Evolutionary conservation across 2,113 vertebrate genomes (phyloP).

Genomic region (Bungarus multicinctus): DNA sequence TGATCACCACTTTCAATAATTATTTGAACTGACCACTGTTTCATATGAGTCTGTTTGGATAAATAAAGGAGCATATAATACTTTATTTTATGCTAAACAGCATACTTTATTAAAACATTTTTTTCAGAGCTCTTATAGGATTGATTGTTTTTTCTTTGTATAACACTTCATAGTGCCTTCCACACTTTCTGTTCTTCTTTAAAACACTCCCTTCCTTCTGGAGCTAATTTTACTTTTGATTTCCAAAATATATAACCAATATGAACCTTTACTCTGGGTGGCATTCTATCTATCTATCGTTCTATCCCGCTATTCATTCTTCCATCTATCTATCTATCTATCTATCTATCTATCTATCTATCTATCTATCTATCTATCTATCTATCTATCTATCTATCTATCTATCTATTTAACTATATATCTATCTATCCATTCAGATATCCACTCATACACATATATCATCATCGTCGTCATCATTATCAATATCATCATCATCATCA

Average conservation of each 20-base stretch:
- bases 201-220: neutral
- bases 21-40: neutral
- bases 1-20: neutral
- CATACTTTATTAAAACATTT: neutral
- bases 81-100: neutral
- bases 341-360: no score
- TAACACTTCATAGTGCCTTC: neutral
- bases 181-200: neutral
- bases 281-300: no score
- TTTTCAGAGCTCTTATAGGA: neutral
- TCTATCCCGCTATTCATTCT: no score
- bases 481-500: no score
- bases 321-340: no score
- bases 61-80: neutral
- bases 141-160: neutral
- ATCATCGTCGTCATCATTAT: no score
- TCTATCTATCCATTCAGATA: no score
- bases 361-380: neutral
- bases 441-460: neutral
- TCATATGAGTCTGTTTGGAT: neutral
- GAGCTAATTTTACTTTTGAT: neutral
- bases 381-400: neutral
- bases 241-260: neutral
- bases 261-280: neutral
- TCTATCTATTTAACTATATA: no score